Conservation (phyloP, 2,888 invertebrate species). For the Scaptomyza reducta region DNA sequence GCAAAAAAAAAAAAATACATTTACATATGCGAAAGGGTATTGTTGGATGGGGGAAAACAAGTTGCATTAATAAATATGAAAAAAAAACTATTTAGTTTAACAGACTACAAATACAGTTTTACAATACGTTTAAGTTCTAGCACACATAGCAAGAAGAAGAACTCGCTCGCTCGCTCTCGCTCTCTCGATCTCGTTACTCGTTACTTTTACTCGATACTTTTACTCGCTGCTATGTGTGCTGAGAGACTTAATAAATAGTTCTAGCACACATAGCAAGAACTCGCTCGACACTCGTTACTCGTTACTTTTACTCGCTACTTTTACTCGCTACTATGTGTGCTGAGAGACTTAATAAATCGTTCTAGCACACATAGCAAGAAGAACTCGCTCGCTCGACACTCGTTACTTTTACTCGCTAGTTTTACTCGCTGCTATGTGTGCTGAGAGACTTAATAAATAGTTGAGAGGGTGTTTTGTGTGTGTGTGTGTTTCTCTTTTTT, state of each 20-base stretch:
- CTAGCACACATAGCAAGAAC: no score
- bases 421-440: slow-evolving; percentile 6
- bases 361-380: no score
- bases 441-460: slow-evolving; percentile 32
- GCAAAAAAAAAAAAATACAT: slow-evolving; percentile 33
- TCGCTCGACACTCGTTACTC: background rate
- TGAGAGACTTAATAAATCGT: slow-evolving; percentile 35
- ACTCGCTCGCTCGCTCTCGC: no score
- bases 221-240: slow-evolving; percentile 5
- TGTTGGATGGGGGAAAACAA: slow-evolving; percentile 38
- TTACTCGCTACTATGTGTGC: slow-evolving; percentile 4
- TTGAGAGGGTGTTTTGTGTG: slow-evolving; percentile 31
- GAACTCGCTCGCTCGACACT: no score
- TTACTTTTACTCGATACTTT: slow-evolving; percentile 1
- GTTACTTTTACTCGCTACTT: slow-evolving; percentile 1
- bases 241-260: slow-evolving; percentile 38
- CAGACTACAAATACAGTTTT: slow-evolving; percentile 41
- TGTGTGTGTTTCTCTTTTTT: slow-evolving; percentile 14
- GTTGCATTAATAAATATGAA: slow-evolving; percentile 46
- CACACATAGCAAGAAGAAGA: no score
- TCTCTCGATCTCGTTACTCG: background rate
- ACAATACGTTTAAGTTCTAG: slow-evolving; percentile 34
- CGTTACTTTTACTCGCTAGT: slow-evolving; percentile 3
- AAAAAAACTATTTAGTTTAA: slow-evolving; percentile 24
- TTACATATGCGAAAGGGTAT: slow-evolving; percentile 3